Conservation (phyloP, 2,113 vertebrate species). For the Paracanthobrama guichenoti region DNA sequence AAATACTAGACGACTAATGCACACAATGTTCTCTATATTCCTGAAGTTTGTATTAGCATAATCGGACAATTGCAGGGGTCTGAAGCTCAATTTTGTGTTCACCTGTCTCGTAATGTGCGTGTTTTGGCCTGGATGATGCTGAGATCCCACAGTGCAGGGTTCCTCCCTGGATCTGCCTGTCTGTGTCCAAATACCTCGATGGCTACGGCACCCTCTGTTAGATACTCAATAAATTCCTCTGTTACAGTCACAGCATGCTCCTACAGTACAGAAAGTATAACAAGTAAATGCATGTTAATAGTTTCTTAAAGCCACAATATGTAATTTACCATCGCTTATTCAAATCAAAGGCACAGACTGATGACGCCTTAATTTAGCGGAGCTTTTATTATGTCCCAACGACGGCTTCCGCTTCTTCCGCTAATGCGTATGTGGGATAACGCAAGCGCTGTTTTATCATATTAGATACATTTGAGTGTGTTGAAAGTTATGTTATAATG, state of each 20-base stretch:
- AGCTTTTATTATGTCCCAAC: too few species aligned
- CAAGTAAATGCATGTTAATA: not conserved
- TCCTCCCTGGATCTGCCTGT: conserved; percentile 85
- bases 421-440: too few species aligned
- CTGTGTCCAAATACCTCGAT: conserved; percentile 95
- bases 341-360: too few species aligned
- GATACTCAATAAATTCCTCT: conserved; percentile 94
- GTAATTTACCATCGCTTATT: too few species aligned
- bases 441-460: too few species aligned
- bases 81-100: conserved; percentile 15
- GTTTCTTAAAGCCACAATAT: not conserved
- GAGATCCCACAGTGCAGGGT: conserved; percentile 92
- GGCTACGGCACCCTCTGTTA: conserved; percentile 91
- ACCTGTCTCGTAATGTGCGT: conserved; percentile 94
- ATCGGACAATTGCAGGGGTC: not conserved
- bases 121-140: conserved; percentile 98
- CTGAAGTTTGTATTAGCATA: not conserved
- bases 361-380: too few species aligned
- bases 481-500: too few species aligned
- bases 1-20: not conserved
- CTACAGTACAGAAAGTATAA: conserved; percentile 64
- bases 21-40: not conserved
- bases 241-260: conserved; percentile 88
- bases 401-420: too few species aligned
- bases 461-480: too few species aligned